Evolutionary conservation across 2,113 vertebrate species (phyloP).

Genomic region (Mesoclemmys tuberculata): DNA sequence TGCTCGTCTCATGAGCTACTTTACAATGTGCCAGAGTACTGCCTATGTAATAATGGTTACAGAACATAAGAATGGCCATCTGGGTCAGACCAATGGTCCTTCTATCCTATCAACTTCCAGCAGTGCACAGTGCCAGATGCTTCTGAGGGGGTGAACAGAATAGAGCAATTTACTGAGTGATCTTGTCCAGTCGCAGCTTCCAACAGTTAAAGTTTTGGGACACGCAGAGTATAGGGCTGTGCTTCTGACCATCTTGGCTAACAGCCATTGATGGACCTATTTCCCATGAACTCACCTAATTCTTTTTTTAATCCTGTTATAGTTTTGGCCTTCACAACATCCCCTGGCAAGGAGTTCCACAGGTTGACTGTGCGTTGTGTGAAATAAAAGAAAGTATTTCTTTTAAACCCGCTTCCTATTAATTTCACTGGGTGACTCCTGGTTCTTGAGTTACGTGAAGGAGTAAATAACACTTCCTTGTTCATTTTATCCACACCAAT

Average conservation of each 20-base stretch:
- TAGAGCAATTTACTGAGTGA: too few species aligned
- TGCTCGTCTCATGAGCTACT: slow-evolving; percentile 5
- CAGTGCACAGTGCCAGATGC: too few species aligned
- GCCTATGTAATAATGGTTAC: slow-evolving; percentile 51
- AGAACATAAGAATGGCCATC: too few species aligned
- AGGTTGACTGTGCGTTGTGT: background rate
- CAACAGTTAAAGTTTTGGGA: too few species aligned
- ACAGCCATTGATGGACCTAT: too few species aligned
- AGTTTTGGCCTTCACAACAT: background rate
- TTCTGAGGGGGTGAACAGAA: too few species aligned
- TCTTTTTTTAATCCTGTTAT: background rate
- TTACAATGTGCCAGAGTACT: slow-evolving; percentile 41
- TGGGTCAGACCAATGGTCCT: too few species aligned
- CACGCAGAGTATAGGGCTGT: too few species aligned
- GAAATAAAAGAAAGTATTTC: background rate
- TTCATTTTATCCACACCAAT: background rate
- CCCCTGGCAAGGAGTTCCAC: background rate
- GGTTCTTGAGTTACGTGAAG: background rate
- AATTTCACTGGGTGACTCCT: background rate
- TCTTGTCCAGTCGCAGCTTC: too few species aligned
- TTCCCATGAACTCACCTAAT: too few species aligned
- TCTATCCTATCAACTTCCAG: too few species aligned
- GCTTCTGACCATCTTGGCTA: too few species aligned
- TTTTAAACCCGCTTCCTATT: background rate
- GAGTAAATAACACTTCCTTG: background rate